A percentile compares a stretch with the other conserved stretches of the same genome.
Evolutionary conservation across 2,888 invertebrate species (phyloP).

Genomic region (Meteorus colon): DNA sequence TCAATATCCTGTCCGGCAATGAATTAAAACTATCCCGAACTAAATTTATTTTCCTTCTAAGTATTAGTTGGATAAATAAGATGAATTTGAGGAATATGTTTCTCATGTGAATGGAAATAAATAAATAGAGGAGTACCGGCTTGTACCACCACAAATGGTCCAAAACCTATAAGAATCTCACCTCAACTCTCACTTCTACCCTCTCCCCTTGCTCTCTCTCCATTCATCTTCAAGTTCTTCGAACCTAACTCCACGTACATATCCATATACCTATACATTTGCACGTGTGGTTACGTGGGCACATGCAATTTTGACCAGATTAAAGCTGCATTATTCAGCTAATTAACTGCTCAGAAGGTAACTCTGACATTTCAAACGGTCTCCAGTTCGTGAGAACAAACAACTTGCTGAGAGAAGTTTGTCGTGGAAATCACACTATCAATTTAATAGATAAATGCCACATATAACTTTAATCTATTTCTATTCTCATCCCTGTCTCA

Average conservation of each 20-base stretch:
- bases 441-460: not conserved
- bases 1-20: no score
- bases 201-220: not conserved
- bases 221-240: not conserved
- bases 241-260: not conserved
- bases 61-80: no score
- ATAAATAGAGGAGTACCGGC: not conserved
- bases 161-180: not conserved
- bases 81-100: not conserved
- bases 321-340: constrained; percentile 71
- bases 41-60: no score
- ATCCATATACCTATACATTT: not conserved
- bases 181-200: constrained; percentile 3
- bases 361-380: constrained; percentile 56
- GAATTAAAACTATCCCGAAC: no score
- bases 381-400: constrained; percentile 19
- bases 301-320: constrained; percentile 71
- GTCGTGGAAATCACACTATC: constrained; percentile 41
- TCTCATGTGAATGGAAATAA: not conserved
- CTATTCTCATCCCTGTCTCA: not conserved
- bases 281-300: constrained; percentile 34
- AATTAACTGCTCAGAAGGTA: constrained; percentile 66
- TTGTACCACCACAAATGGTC: not conserved
- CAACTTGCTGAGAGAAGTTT: constrained; percentile 31
- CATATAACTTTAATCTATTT: not conserved